Evolutionary conservation across 2,113 vertebrate genomes (phyloP).

Genomic region (Carollia perspicillata): DNA sequence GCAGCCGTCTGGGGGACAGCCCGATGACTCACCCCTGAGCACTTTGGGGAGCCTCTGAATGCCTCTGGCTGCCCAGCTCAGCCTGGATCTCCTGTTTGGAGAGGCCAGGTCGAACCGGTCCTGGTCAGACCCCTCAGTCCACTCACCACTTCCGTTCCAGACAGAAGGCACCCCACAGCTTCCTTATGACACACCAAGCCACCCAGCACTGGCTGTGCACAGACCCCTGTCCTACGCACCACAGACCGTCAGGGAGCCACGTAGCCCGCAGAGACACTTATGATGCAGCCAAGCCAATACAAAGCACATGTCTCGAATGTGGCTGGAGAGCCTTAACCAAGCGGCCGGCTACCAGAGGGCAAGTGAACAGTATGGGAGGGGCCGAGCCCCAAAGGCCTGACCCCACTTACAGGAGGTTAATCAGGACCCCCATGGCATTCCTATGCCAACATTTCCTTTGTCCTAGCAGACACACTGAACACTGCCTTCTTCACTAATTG

Average conservation of each 20-base stretch:
- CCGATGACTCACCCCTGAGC: not conserved
- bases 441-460: not conserved
- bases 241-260: fast-evolving
- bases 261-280: not conserved
- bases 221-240: not conserved
- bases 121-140: not conserved
- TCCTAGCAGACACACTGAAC: not conserved
- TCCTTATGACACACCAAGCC: not conserved
- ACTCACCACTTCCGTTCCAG: not conserved
- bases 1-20: not conserved
- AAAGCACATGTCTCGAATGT: fast-evolving
- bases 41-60: not conserved
- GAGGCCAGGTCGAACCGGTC: not conserved
- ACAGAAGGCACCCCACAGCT: not conserved
- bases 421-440: not conserved
- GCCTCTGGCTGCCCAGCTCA: not conserved
- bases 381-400: not conserved
- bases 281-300: not conserved
- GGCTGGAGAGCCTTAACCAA: not conserved
- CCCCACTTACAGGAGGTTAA: not conserved
- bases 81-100: not conserved
- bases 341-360: no score
- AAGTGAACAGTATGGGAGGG: not conserved
- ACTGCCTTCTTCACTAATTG: slow-evolving; percentile 16
- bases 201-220: fast-evolving